Base-by-base conservation (phyloP, 92 coral and sea anemone species). In the Palythoa grandis region DNA sequence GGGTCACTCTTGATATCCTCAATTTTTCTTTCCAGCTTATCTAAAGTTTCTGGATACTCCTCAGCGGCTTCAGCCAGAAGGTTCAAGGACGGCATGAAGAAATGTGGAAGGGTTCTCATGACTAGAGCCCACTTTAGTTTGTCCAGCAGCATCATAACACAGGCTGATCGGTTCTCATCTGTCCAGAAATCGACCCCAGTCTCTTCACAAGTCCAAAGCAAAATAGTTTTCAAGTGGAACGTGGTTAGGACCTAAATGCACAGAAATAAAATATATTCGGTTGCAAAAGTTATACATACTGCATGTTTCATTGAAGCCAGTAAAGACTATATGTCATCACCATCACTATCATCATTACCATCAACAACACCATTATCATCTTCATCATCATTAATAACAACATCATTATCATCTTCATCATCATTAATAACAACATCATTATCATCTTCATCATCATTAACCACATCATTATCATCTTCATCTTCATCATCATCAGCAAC, bases 61-160 rank as follows among this genome's bases (percentile, higher is more conserved):
- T 66, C 78, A 12, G 75, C 88, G 10, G 89, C 93, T 29, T 69
- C 74, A 38, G 88, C 88, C 53, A 94, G 86, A 58, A 94, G 78
- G 66, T 94, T 94, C 78, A 70, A 88, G n/a, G 91, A 85, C 1
- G 89, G 86, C 66, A 94, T 86, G 58, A 92, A 94, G 86, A 52
- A 94, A 53, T 90, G 95, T 3, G 88, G 91, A 68, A 94, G 87
- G 70, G 22, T 53, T 52, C 71, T 86, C 48, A 74, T 86, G 19
- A 68, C 78, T 0, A 94, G 88, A 12, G 91, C 95, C 60, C 76
- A 78, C 68, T 68, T 88, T 11, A 90, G 83, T 58, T 77, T 91
- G 50, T 82, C 63, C 67, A 95, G 83, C 72, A 95, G 94, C 87
- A 76, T 88, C 83, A 91, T 76, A n/a, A 95, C 89, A 77, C 95